phyloP scores from a whole-genome alignment of 2,113 vertebrate species.

The Nannospalax galili region DNA sequence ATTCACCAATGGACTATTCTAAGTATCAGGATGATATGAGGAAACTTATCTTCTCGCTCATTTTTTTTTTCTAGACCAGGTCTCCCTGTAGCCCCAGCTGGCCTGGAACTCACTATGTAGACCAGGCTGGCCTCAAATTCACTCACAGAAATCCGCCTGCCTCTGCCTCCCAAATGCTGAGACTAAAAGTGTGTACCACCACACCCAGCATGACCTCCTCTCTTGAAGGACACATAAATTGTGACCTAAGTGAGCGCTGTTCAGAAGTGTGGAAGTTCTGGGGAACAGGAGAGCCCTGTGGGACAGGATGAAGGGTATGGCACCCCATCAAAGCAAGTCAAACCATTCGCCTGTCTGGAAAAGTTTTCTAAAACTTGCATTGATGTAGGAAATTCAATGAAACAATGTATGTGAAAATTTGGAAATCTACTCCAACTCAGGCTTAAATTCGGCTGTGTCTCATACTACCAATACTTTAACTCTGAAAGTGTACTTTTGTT shows the following conservation, averaged over 20 bases:
- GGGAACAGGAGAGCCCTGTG: background rate
- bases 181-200: no score
- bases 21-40: background rate
- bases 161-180: no score
- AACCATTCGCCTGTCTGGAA: background rate
- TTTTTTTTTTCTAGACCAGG: background rate
- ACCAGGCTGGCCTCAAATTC: no score
- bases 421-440: background rate
- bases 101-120: no score
- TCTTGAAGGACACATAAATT: background rate
- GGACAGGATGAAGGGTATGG: background rate
- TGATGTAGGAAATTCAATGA: background rate
- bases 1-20: background rate
- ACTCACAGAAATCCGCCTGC: no score
- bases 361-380: background rate
- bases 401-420: background rate
- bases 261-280: background rate
- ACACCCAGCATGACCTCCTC: background rate
- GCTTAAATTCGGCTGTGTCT: background rate
- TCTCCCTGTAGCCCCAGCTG: no score
- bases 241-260: background rate
- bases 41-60: background rate
- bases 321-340: background rate
- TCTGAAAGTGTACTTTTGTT: background rate
- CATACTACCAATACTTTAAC: slow-evolving; percentile 6